These are phyloP conservation scores for Microplitis mediator DNA, from an alignment of 1,140 invertebrate genomes.

Conservation along the genomic window DNA sequence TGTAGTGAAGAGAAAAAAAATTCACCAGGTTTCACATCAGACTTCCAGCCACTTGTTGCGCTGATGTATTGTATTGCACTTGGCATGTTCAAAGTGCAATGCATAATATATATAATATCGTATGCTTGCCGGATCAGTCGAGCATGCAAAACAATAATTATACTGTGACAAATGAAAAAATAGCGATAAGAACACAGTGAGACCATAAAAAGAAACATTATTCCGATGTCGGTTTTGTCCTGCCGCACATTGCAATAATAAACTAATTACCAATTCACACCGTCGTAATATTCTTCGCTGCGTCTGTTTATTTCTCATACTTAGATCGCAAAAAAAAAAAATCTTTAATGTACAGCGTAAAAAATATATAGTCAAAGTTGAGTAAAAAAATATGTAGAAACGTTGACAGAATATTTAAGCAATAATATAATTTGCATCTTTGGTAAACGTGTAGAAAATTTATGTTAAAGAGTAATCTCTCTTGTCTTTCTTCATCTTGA, in stretches of 20 bases:
- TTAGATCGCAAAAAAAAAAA: no score
- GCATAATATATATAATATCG: neutral
- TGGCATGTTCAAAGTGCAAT: neutral
- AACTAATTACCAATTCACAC: no score
- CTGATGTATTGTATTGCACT: no score
- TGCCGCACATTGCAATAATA: no score
- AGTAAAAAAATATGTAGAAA: neutral
- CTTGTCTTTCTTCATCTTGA: neutral
- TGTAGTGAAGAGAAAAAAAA: neutral
- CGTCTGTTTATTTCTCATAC: no score
- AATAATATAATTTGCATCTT: no score
- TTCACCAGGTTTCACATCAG: neutral
- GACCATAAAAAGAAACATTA: neutral
- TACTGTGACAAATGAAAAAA: conserved; percentile 9
- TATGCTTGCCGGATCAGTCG: neutral
- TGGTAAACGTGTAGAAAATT: neutral
- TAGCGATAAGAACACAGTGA: neutral
- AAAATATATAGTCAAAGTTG: neutral
- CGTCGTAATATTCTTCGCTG: no score
- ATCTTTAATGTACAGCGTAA: no score
- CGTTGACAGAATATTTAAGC: no score
- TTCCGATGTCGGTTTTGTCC: neutral
- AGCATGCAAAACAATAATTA: neutral
- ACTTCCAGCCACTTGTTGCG: neutral
- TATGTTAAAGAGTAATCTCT: neutral